phyloP scores from a whole-genome alignment of 2,888 invertebrate genomes.

The Agriotes lineatus region DNA sequence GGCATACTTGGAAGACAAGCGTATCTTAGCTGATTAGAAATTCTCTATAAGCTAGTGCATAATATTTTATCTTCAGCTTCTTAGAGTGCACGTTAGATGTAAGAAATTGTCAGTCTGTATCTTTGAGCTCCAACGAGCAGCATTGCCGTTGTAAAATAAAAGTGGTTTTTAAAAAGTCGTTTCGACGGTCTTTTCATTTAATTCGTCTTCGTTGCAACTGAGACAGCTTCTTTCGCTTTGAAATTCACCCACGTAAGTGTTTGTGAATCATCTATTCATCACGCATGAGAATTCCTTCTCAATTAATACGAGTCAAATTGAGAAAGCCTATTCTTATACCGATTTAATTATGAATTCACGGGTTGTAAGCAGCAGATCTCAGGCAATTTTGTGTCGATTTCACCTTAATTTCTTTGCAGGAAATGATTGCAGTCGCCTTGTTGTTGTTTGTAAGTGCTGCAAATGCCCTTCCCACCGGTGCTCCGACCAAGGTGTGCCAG shows the following conservation, averaged over 20 bases:
- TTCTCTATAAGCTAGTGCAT: too few species aligned
- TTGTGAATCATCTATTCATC: conserved; percentile 2
- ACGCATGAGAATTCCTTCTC: neutral
- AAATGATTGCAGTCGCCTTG: conserved; percentile 18
- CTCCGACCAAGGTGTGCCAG: conserved; percentile 62
- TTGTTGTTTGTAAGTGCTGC: conserved; percentile 39
- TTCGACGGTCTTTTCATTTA: too few species aligned
- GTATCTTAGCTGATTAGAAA: too few species aligned
- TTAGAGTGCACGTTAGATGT: too few species aligned
- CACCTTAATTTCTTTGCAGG: neutral
- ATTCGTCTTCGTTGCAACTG: neutral
- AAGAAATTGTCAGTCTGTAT: too few species aligned
- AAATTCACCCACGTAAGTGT: neutral
- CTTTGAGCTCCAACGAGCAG: too few species aligned
- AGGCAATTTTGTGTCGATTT: neutral
- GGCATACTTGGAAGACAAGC: too few species aligned
- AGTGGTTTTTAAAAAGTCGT: too few species aligned
- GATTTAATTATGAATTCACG: neutral
- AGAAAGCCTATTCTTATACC: neutral
- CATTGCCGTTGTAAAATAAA: too few species aligned
- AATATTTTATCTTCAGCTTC: too few species aligned
- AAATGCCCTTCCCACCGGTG: conserved; percentile 61
- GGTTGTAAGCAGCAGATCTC: neutral
- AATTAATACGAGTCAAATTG: neutral
- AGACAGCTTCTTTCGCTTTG: neutral